These are phyloP conservation scores for Rhynchophorus ferrugineus DNA, from an alignment of 1,140 invertebrate genomes.

Conservation along the genomic window DNA sequence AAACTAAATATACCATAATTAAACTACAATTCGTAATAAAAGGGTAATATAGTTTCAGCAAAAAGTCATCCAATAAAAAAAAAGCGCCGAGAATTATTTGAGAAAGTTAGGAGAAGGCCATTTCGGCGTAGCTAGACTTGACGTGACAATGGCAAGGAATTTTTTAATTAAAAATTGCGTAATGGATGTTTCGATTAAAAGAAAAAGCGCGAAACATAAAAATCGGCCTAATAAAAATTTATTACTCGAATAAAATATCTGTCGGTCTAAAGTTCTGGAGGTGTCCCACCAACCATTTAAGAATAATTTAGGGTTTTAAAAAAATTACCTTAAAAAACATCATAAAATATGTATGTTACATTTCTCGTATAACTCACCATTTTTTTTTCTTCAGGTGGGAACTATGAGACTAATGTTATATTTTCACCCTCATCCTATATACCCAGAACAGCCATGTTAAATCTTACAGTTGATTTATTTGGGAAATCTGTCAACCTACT, in stretches of 20 bases:
- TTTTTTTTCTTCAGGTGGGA: slow-evolving; percentile 49
- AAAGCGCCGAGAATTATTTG: too few relatives aligned
- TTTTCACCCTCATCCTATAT: slow-evolving; percentile 86
- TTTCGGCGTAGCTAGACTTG: not conserved
- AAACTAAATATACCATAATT: too few relatives aligned
- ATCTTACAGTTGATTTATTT: slow-evolving; percentile 83
- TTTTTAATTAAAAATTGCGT: not conserved
- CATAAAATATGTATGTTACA: too few relatives aligned
- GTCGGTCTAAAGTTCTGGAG: not conserved
- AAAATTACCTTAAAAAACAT: too few relatives aligned
- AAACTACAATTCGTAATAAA: too few relatives aligned
- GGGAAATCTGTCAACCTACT: slow-evolving; percentile 82
- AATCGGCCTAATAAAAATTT: not conserved
- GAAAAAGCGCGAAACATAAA: not conserved
- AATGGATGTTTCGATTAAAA: not conserved
- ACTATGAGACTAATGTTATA: slow-evolving; percentile 72
- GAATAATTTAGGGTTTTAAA: too few relatives aligned
- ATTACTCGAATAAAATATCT: not conserved
- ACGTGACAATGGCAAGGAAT: not conserved
- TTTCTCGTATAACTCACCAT: slow-evolving; percentile 13
- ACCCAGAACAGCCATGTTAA: slow-evolving; percentile 70
- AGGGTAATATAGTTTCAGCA: too few relatives aligned
- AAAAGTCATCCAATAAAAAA: too few relatives aligned
- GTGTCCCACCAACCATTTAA: too few relatives aligned
- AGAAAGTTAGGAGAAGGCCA: too few relatives aligned